Evolutionary conservation across 2,797 vertebrate genomes (phyloP).

Genomic region (Momotus momota): DNA sequence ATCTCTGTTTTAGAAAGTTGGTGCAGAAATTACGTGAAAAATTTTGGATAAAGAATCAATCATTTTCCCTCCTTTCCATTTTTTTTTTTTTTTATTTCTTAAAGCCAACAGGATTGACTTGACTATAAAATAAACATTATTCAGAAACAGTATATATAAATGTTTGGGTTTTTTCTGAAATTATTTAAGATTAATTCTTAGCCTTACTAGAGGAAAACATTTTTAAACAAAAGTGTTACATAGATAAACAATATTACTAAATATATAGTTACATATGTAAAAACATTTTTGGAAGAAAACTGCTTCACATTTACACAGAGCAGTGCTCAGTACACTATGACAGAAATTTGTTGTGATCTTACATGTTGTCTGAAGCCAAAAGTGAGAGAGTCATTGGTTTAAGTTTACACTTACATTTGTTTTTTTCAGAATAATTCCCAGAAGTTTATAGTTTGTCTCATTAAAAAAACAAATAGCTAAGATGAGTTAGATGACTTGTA

Average conservation of each 20-base stretch:
- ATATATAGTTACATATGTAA: not conserved
- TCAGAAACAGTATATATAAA: not conserved
- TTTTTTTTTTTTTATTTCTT: not conserved
- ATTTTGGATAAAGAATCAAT: not conserved
- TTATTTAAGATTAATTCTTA: not conserved
- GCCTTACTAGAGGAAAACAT: not conserved
- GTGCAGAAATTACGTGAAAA: not conserved
- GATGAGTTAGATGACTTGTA: not conserved
- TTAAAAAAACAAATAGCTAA: not conserved
- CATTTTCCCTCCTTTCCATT: not conserved
- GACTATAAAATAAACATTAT: not conserved
- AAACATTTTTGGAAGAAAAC: not conserved
- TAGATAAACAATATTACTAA: not conserved
- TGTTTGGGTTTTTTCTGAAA: not conserved
- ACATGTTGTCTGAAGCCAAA: not conserved
- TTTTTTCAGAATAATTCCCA: not conserved
- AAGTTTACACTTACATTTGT: accelerated
- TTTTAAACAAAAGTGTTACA: not conserved
- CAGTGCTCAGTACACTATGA: not conserved
- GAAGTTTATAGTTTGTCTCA: not conserved
- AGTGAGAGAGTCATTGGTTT: not conserved
- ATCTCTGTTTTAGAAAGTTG: not conserved
- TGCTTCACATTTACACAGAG: not conserved
- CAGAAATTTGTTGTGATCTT: not conserved
- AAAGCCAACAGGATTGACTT: not conserved